Evolutionary conservation across 1,140 invertebrate species (phyloP), one percentile per base, ranked within the genome.

Genomic region (Cataglyphis hispanica): DNA sequence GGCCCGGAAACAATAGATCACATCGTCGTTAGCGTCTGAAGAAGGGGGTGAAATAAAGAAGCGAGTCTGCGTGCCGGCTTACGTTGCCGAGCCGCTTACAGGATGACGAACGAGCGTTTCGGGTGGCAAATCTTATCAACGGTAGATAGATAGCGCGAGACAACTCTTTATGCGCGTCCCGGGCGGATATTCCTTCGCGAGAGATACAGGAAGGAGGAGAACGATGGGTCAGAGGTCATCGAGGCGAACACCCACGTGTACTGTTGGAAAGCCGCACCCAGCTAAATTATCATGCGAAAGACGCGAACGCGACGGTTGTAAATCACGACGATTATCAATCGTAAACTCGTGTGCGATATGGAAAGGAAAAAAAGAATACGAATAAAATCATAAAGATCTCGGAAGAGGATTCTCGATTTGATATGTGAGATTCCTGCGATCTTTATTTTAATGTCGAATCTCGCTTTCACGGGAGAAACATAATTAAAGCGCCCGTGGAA

Each of bases 91-190:
- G 61, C 34, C 63, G 74, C 69, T 80, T 81, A 61, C 75, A n/a
- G 75, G 13, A 87, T 87, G 84, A 87, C 78, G 58, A 43, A 87
- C 84, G 86, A 86, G 63, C 84, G 46, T 63, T 70, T 67, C 56
- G 50, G 50, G 25, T 53, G 67, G 66, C 85, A 53, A 86, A 86
- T 87, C 84, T 86, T 87, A 87, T 86, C 86, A 86, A 72, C 76
- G 27, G 22, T 53, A 43, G 40, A 7, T 16, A 69, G 50, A 76
- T 85, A 67, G 61, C 40, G 46, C 22, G 75, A 46, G 43, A 66
- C 61, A 64, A 56, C 83, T 46, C 74, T 78, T 56, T 67, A 66
- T 56, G 56, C 34, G 8, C 60, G 6, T 37, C 5, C 13, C 56
- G 72, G 16, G 22, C 46, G 61, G 25, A 46, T 50, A 72, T 25